Evolutionary conservation across 23 tunicate species (phyloP), one percentile per base, ranked within the genome.

Genomic region (Corella eumyota): DNA sequence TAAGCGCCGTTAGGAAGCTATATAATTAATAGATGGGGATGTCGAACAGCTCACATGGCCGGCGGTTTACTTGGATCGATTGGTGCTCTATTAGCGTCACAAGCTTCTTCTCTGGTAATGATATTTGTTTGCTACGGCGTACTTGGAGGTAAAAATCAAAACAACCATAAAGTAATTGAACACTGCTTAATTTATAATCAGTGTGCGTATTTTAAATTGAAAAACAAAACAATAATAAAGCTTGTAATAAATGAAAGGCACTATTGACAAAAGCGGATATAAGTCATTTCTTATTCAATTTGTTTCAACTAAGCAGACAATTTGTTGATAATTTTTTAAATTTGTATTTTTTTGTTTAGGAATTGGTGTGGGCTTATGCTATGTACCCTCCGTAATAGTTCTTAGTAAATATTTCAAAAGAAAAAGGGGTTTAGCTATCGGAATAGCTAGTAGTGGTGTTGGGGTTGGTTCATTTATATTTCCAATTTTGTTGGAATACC

Each of bases 401-500:
- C 36, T 78, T 4, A 78, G 71, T 47, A 32, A 70, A 32, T 78
- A 70, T 37, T 78, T 78, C 65, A 62, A 70, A 61, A 26, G 46
- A 36, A 78, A 36, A 53, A 29, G 72, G 24, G 30, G 71, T 11
- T n/a, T 78, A 36, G 72, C 72, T 22, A 51, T 78, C 47, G 86
- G 77, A 32, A 40, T 78, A 47, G 86, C 77, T 0, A 44, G 66
- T 27, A 55, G 86, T 62, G 86, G 86, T 0, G 3, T 78, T 34
- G 77, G 86, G 2, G 68, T 71, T 45, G 86, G 86, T 26, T 62
- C 77, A 1, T 78, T 65, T 50, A 59, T 78, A 24, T 78, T 78
- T 36, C 77, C 86, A 11, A 30, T 78, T 1, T 6, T 78, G 3
- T 37, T 69, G 35, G 86, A 78, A 40, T 55, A 62, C 1, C 45